Conservation (phyloP, 2,113 vertebrate genomes). For the Tragelaphus strepsiceros region DNA sequence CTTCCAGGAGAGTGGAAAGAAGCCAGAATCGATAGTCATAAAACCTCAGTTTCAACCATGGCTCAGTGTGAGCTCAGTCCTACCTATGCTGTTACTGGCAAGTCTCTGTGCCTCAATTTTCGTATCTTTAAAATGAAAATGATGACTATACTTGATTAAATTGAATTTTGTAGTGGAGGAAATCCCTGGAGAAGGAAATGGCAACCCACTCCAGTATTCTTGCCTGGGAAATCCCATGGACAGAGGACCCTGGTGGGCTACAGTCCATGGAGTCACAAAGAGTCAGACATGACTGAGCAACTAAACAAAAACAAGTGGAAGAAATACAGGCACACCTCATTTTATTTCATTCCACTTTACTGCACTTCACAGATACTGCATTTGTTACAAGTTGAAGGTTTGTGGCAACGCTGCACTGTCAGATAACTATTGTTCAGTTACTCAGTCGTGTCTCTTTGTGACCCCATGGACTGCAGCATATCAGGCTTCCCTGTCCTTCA, state of each 20-base stretch:
- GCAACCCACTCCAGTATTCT: not conserved
- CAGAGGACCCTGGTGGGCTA: not conserved
- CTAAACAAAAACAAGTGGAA: not conserved
- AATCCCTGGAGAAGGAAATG: not conserved
- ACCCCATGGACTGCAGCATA: not conserved
- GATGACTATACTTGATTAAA: not conserved
- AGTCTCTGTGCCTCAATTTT: not conserved
- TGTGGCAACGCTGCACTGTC: not conserved
- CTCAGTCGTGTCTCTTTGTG: not conserved
- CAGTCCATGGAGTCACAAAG: not conserved
- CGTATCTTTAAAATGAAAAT: slow-evolving; percentile 7
- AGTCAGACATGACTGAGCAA: not conserved
- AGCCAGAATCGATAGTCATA: not conserved
- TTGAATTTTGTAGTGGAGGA: not conserved
- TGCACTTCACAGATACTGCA: not conserved
- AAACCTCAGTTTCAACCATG: not conserved
- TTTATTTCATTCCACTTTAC: not conserved
- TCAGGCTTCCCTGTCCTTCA: not conserved
- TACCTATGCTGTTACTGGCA: not conserved
- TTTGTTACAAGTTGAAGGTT: not conserved
- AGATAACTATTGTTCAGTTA: not conserved
- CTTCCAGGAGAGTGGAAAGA: not conserved
- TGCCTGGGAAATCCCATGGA: not conserved
- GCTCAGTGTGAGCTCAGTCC: not conserved
- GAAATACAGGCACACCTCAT: not conserved